Evolutionary conservation across 2,797 vertebrate genomes (phyloP).

Genomic region (Atherinosoma microstoma): DNA sequence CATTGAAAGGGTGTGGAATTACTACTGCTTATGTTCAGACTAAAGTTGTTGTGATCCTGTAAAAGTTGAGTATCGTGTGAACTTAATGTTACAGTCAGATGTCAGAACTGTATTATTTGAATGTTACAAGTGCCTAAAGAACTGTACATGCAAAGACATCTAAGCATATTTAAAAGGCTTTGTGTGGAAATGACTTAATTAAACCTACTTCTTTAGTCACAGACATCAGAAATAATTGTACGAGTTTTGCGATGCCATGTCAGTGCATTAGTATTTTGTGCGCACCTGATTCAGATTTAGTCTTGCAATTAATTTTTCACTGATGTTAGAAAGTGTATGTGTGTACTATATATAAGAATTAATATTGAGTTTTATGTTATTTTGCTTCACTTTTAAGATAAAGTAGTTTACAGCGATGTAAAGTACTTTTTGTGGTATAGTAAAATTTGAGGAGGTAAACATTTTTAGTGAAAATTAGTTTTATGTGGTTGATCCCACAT

Average conservation of each 20-base stretch:
- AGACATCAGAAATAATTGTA: constrained; percentile 34
- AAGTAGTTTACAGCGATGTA: constrained; percentile 44
- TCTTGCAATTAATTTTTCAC: constrained; percentile 51
- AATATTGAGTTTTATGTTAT: constrained; percentile 45
- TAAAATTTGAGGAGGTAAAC: constrained; percentile 49
- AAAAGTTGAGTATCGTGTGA: constrained; percentile 49
- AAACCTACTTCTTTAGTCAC: constrained; percentile 41
- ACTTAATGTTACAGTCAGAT: constrained; percentile 60
- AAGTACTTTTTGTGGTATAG: constrained; percentile 51
- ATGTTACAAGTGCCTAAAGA: constrained; percentile 86
- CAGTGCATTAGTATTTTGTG: constrained; percentile 58
- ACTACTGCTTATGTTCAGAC: constrained; percentile 43
- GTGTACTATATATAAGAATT: constrained; percentile 43
- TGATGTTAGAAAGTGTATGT: constrained; percentile 43
- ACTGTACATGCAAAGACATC: constrained; percentile 72
- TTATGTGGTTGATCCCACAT: constrained; percentile 52
- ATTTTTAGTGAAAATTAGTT: constrained; percentile 51
- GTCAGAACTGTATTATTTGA: constrained; percentile 77
- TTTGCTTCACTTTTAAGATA: constrained; percentile 45
- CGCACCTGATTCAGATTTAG: constrained; percentile 58
- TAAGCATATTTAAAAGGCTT: constrained; percentile 73
- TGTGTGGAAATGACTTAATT: constrained; percentile 49
- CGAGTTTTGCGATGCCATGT: constrained; percentile 48
- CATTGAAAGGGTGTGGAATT: constrained; percentile 21
- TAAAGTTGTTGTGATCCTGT: constrained; percentile 50